phyloP scores from a whole-genome alignment of 2,797 vertebrate species.

The Cuculus canorus region DNA sequence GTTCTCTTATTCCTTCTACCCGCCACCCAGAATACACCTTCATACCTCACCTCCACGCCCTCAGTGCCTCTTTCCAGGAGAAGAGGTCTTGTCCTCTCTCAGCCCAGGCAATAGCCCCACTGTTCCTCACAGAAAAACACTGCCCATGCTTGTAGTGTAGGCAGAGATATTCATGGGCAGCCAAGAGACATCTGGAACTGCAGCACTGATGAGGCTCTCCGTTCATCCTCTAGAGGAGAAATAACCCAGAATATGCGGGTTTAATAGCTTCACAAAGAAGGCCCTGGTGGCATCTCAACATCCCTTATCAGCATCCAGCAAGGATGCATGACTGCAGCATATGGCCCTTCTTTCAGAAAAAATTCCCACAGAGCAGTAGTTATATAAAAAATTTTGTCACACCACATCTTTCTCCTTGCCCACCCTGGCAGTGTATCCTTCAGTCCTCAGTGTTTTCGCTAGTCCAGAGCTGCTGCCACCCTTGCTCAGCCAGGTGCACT shows the following conservation, averaged over 20 bases:
- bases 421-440: background rate
- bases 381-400: background rate
- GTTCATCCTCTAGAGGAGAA: background rate
- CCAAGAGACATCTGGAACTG: background rate
- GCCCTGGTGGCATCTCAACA: background rate
- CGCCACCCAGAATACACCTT: background rate
- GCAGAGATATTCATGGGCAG: background rate
- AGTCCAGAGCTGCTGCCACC: background rate
- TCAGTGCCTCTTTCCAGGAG: background rate
- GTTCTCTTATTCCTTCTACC: background rate
- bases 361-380: background rate
- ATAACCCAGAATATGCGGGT: background rate
- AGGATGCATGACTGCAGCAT: accelerated
- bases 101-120: background rate
- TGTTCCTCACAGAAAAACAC: background rate
- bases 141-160: background rate
- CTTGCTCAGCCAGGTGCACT: background rate
- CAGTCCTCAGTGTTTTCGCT: background rate
- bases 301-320: background rate
- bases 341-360: background rate
- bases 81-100: background rate
- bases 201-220: background rate
- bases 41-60: background rate
- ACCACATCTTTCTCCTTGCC: background rate
- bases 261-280: background rate